A percentile compares a stretch with the other conserved stretches of the same genome.
These are phyloP conservation scores for Anser cygnoides DNA, from an alignment of 2,113 vertebrate genomes.

Conservation along the genomic window DNA sequence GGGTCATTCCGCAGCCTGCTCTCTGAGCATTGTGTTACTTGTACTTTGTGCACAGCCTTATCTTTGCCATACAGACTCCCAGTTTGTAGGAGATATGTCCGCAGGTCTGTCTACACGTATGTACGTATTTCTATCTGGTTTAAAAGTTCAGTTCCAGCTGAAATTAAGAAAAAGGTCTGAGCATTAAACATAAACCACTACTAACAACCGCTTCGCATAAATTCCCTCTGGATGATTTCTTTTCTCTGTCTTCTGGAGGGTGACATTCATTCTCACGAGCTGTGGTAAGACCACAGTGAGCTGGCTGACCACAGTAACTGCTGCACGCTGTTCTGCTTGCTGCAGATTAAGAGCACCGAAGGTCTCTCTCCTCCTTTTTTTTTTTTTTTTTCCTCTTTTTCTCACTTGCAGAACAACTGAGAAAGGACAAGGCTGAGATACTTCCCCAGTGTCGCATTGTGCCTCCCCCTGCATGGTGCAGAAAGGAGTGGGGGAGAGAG, in stretches of 20 bases:
- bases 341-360: not conserved
- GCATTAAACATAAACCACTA: not conserved
- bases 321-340: not conserved
- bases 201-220: not conserved
- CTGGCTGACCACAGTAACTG: constrained; percentile 35
- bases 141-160: not conserved
- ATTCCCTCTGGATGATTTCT: not conserved
- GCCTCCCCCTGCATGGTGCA: not conserved
- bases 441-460: not conserved
- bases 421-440: not conserved
- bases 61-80: constrained; percentile 15
- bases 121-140: not conserved
- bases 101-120: not conserved
- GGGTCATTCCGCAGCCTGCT: not conserved
- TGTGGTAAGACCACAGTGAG: constrained; percentile 30
- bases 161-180: not conserved
- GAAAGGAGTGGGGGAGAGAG: not conserved
- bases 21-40: not conserved
- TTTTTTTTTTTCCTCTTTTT: not conserved
- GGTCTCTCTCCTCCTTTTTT: not conserved
- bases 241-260: not conserved
- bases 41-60: constrained; percentile 17
- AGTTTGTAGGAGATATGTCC: not conserved
- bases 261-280: not conserved
- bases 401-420: not conserved